Evolutionary conservation across 2,888 invertebrate genomes (phyloP), one percentile per base, ranked within the genome.

Genomic region (Sesia apiformis): DNA sequence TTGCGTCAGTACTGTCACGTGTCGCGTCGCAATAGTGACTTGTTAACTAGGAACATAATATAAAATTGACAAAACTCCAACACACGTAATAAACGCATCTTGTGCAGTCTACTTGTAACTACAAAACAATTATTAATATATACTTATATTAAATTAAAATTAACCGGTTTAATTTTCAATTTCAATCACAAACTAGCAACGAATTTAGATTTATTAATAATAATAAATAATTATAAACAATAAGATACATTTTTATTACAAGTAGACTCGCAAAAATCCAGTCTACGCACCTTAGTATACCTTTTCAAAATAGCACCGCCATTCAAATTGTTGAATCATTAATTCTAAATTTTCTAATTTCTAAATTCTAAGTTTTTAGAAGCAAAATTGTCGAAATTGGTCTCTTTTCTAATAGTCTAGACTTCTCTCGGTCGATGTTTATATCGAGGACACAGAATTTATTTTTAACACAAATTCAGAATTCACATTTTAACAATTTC

Each of bases 231-330:
- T 46, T 46, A 46, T n/a, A 43, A 8, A 46, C n/a, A 46, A 46
- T 8, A 46, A 46, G 7, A 43, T 3, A 46, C 5, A 55, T 40
- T 53, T 52, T 56, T 52, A 56, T 67, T 72, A 75, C 70, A 72
- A 76, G 76, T 71, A 66, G 70, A 76, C 71, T 67, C 62, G 64
- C 76, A 70, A 4, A 76, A 72, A 64, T 61, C 66, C 64, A 69
- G 67, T 67, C 69, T 70, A 74, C 71, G 69, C 69, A 71, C 71
- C 72, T 77, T 77, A 81, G 66, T 81, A 80, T 78, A 84, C 74
- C 78, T 63, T 75, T 78, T 78, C 75, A 80, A 78, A 82, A 86
- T 88, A 88, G 87, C 87, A 88, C 87, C 87, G 74, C 84, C 84
- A 74, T 81, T 75, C 72, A 76, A 77, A 74, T 77, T 74, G 23